These are phyloP conservation scores for Mimachlamys varia DNA, from an alignment of 2,888 invertebrate species.

Conservation along the genomic window DNA sequence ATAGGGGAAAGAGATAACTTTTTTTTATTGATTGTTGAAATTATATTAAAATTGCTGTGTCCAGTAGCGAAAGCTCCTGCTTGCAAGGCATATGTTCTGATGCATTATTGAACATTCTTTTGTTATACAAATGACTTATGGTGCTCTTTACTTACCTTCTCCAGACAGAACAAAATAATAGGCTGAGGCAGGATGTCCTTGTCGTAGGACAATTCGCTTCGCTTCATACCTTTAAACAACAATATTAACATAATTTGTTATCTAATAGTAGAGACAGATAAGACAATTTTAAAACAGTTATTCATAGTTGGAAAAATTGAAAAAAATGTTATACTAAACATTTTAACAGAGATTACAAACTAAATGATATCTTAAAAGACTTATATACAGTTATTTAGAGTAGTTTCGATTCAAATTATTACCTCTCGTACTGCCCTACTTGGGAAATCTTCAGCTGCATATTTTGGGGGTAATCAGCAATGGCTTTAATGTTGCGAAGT, in stretches of 20 bases:
- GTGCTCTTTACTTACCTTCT: conserved; percentile 63
- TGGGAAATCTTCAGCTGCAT: conserved; percentile 76
- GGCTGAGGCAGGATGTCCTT: conserved; percentile 74
- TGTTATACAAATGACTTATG: background rate
- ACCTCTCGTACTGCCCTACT: conserved; percentile 76
- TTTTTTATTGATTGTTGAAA: no score
- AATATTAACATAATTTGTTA: background rate
- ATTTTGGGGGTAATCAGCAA: conserved; percentile 72
- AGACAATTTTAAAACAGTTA: no score
- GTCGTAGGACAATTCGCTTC: conserved; percentile 73
- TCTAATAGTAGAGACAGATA: background rate
- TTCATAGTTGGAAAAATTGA: no score
- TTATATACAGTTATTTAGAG: no score
- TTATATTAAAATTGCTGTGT: no score
- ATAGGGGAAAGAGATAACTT: no score
- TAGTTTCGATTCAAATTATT: background rate
- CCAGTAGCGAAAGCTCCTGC: no score
- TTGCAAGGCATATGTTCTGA: no score
- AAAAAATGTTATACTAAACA: no score
- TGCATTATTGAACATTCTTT: no score
- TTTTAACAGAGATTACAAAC: no score
- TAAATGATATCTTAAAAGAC: no score
- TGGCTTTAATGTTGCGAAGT: conserved; percentile 69
- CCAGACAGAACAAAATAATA: conserved; percentile 78
- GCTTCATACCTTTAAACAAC: conserved; percentile 68